Evolutionary conservation across 2,888 invertebrate genomes (phyloP), one percentile per base, ranked within the genome.

Genomic region (Scaptomyza tumidula): DNA sequence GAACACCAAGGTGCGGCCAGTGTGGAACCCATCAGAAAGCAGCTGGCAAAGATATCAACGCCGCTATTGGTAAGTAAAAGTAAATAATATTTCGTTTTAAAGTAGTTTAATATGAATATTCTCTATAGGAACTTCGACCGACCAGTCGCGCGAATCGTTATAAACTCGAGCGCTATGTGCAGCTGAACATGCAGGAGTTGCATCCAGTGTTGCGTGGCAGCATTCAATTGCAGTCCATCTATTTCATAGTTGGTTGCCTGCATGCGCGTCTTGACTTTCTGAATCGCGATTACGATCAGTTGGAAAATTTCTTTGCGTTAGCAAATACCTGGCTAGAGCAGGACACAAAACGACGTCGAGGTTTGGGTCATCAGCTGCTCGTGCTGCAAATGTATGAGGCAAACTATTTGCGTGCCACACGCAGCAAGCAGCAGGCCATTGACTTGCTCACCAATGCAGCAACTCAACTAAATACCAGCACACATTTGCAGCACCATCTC

Each of bases 201-300:
- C 70, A 64, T 46, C 60, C 77, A 2, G 6, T 56, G 0, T 11
- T 82, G 11, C 67, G 72, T 1, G 27, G 78, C 6, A 75, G 62
- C 35, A 63, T 68, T n/a, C 78, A 87, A 58, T 63, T 91, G 29
- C 78, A 82, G 58, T 88, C 89, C 84, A 72, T 84, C 13, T 83
- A 76, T 14, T 90, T 91, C 4, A 65, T 82, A 29, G 71, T 89
- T 9, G 91, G 91, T 9, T 89, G 89, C 31, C 72, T 91, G 0
- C 84, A 88, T 73, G 91, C 91, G 0, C 86, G 91, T 3, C 75
- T 90, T 1, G 60, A 80, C 45, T 91, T 87, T 10, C 76, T 92
- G 1, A 83, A 80, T 24, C 76, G 88, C 2, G 76, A 90, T 11
- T 78, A 81, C 46, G 83, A 72, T 0, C 83, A 86, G 49, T 64